Base-by-base conservation (phyloP, 1,140 invertebrate genomes). In the Aphelenchoides avenae region DNA sequence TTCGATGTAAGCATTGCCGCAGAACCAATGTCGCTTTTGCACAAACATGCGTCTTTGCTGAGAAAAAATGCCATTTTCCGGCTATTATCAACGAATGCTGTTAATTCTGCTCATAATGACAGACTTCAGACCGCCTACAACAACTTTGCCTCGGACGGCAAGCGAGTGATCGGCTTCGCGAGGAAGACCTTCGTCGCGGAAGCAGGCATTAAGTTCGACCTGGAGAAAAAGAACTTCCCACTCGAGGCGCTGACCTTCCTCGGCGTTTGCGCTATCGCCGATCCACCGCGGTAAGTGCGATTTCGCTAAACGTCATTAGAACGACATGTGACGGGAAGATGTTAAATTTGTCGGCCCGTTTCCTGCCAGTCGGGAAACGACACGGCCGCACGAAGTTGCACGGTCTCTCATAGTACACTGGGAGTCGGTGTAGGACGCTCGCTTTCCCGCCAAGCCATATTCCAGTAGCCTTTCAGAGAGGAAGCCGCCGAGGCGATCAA, bases 121-220 rank as follows among this genome's bases (percentile, higher is more conserved):
- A n/a, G n/a, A 52, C 15, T 59, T 41, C 24, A 51, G 48, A 40
- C 40, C 40, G 68, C 68, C 24, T 71, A 72, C 33, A 49, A 71
- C 27, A 63, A 44, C 18, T 71, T 66, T 43, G 68, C 68, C 33
- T 57, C 68, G n/a, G 36, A 71, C 44, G 68, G 68, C 29, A 56
- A 70, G 13, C 64, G 68, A 27, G 68, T 71, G 11, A 73, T 71
- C 44, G 68, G 68, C 24, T 73, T 71, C 24, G 70, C 70, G 15
- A 39, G 52, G 20, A 53, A 57, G 18, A 50, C 48, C 11, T 71
- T 71, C 48, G 48, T 31, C 11, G 70, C 69, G 20, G 49, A 60
- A 9, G 36, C 52, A 11, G 47, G 43, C 24, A 59, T 52, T 15
- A 65, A 59, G 3, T 59, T 59, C 39, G 39, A 64, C 24, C 40